These are phyloP conservation scores for Daubentonia madagascariensis DNA, from an alignment of 2,113 vertebrate species.

Conservation along the genomic window DNA sequence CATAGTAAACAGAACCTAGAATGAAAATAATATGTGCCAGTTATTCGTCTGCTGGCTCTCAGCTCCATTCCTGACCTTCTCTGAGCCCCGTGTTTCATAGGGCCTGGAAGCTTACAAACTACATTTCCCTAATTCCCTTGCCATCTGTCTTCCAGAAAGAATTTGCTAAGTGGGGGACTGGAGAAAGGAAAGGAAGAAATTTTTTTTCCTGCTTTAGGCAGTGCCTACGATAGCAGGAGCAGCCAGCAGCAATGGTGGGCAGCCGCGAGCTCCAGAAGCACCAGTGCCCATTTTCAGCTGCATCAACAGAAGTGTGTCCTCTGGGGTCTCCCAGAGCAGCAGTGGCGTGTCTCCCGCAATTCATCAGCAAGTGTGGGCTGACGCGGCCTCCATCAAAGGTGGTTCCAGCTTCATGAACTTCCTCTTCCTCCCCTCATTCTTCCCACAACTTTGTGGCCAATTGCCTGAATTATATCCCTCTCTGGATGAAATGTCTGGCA, in stretches of 20 bases:
- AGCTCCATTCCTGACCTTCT: too few relatives aligned
- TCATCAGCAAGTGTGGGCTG: background rate
- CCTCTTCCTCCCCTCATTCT: background rate
- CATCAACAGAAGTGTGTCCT: background rate
- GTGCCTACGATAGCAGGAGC: background rate
- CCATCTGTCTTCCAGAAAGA: background rate
- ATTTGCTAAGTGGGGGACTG: background rate
- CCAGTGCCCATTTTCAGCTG: background rate
- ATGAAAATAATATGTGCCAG: background rate
- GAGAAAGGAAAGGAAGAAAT: background rate
- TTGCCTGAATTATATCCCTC: background rate
- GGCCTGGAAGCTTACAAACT: background rate
- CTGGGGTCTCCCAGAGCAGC: background rate
- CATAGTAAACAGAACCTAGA: background rate
- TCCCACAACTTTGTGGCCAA: background rate
- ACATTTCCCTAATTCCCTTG: background rate
- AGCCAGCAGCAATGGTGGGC: background rate
- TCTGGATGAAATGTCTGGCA: background rate
- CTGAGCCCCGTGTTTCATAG: background rate
- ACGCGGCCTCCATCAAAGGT: background rate
- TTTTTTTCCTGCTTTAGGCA: background rate
- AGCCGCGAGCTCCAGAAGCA: background rate
- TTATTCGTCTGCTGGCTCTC: background rate
- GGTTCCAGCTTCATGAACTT: background rate
- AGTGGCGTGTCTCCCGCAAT: background rate